Evolutionary conservation across 2,797 vertebrate genomes (phyloP).

Genomic region (Pangasius krempfi): DNA sequence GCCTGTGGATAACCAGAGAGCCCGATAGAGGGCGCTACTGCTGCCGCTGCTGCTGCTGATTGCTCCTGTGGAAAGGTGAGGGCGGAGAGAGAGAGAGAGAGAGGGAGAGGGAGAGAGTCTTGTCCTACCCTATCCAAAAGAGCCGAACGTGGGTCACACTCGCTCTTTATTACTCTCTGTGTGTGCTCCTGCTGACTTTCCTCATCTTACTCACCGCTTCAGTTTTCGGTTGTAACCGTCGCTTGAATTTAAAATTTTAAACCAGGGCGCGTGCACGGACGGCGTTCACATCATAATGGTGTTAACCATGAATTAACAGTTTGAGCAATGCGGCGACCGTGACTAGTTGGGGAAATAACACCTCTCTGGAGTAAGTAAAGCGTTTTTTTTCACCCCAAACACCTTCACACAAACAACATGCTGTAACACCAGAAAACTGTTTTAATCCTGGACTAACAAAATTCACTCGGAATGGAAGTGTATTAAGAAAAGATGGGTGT

Average conservation of each 20-base stretch:
- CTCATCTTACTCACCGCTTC: neutral
- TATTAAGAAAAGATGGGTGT: neutral
- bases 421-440: neutral
- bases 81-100: neutral
- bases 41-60: neutral
- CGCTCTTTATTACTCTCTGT: neutral
- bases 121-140: neutral
- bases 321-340: conserved; percentile 44
- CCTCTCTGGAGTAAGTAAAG: conserved; percentile 29
- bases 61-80: conserved; percentile 31
- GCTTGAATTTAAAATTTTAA: neutral
- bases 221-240: neutral
- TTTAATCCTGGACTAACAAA: neutral
- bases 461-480: neutral
- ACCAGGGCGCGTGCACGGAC: neutral
- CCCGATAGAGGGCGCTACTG: conserved; percentile 33
- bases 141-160: neutral
- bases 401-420: neutral
- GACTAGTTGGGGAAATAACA: conserved; percentile 21
- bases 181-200: conserved; percentile 8
- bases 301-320: conserved; percentile 13
- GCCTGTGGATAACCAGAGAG: neutral
- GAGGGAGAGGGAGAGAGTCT: neutral
- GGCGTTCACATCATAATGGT: neutral
- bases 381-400: neutral